These are phyloP conservation scores for Ranitomeya variabilis DNA, from an alignment of 2,113 vertebrate genomes.

Conservation along the genomic window DNA sequence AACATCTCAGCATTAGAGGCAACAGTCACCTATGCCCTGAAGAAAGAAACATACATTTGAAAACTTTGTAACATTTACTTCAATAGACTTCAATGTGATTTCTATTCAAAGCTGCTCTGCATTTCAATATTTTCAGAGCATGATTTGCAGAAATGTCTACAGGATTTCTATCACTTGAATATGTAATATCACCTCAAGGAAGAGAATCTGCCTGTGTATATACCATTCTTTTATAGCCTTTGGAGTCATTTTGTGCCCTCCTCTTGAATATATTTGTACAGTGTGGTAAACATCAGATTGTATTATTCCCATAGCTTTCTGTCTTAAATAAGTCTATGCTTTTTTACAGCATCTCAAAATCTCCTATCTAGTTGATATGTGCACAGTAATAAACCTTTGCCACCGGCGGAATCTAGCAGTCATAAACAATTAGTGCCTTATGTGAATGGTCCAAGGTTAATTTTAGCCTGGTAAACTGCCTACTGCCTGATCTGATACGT, in stretches of 20 bases:
- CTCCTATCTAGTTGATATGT: constrained; percentile 60
- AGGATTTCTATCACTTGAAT: background rate
- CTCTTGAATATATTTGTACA: constrained; percentile 27
- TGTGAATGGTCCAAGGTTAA: constrained; percentile 68
- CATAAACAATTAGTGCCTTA: constrained; percentile 69
- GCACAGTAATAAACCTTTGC: constrained; percentile 62
- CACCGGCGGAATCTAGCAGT: constrained; percentile 66
- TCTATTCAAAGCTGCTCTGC: background rate
- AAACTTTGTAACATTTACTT: background rate
- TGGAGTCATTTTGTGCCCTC: background rate
- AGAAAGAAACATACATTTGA: background rate
- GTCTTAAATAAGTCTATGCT: background rate
- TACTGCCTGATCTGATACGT: constrained; percentile 69
- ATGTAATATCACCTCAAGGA: constrained; percentile 10
- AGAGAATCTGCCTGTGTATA: constrained; percentile 11
- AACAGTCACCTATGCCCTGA: background rate
- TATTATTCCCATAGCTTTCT: constrained; percentile 6
- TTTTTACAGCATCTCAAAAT: constrained; percentile 33
- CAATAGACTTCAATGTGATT: background rate
- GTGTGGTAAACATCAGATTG: background rate
- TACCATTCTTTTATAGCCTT: background rate
- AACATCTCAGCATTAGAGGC: background rate
- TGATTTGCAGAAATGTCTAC: background rate
- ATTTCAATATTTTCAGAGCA: background rate
- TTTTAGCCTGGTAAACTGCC: constrained; percentile 68